Conservation (phyloP, 1,140 invertebrate species). For the Rhopalosiphum maidis region DNA sequence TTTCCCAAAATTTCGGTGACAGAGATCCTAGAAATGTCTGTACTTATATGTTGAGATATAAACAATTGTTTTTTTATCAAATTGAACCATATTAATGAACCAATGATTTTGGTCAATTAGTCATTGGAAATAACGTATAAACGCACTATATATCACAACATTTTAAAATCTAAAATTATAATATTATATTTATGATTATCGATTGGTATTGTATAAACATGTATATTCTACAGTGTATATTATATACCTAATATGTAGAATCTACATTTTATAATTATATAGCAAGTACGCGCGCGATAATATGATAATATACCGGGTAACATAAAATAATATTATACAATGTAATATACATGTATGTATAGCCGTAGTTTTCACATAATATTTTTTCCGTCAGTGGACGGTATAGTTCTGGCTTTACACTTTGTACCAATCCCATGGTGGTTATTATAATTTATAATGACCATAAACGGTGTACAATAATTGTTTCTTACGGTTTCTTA, state of each 20-base stretch:
- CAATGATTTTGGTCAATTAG: background rate
- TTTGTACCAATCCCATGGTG: background rate
- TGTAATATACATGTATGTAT: no score
- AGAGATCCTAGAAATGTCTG: no score
- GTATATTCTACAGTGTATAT: no score
- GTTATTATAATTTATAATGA: background rate
- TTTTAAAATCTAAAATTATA: background rate
- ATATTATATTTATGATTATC: background rate
- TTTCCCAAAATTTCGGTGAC: no score
- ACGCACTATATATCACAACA: background rate
- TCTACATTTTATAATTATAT: background rate
- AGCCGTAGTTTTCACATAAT: conserved; percentile 5
- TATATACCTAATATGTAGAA: no score
- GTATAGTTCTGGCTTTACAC: background rate
- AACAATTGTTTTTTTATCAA: background rate
- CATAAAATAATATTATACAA: background rate
- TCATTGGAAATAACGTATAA: background rate
- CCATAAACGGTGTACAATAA: background rate
- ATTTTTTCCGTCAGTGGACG: background rate
- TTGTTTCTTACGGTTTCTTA: background rate
- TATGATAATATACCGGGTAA: background rate
- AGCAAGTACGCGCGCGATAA: background rate
- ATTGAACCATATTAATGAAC: no score
- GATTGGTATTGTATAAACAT: background rate
- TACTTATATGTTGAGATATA: background rate